Evolutionary conservation across 2,113 vertebrate species (phyloP).

Genomic region (Campylomormyrus numenius): DNA sequence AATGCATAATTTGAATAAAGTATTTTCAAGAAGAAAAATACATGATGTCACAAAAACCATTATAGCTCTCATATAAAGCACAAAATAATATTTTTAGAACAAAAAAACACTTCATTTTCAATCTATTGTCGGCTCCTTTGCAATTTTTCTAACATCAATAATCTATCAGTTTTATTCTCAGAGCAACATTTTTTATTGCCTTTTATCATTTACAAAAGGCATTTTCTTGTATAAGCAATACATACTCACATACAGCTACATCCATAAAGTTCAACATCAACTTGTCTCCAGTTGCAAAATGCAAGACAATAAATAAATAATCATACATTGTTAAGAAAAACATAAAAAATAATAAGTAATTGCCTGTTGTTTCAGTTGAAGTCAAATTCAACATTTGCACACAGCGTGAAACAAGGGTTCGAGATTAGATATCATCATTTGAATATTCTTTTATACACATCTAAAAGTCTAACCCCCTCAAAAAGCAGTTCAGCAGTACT

Average conservation of each 20-base stretch:
- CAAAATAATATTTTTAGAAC: not conserved
- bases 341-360: not conserved
- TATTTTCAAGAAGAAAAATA: slow-evolving; percentile 6
- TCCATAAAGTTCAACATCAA: not conserved
- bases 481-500: slow-evolving; percentile 49
- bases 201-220: not conserved
- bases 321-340: not conserved
- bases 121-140: not conserved
- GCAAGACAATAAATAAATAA: not conserved
- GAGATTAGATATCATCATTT: not conserved
- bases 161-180: not conserved
- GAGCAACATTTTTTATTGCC: not conserved
- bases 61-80: not conserved
- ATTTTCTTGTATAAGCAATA: not conserved
- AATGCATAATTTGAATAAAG: slow-evolving; percentile 7
- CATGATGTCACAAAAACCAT: not conserved
- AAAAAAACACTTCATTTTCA: not conserved
- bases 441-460: not conserved
- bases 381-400: slow-evolving; percentile 5
- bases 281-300: not conserved
- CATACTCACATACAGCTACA: not conserved
- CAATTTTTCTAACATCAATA: not conserved
- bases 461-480: not conserved
- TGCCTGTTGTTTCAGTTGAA: not conserved
- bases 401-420: not conserved